Base-by-base conservation (phyloP, 1,140 invertebrate genomes). In the Maniola jurtina region DNA sequence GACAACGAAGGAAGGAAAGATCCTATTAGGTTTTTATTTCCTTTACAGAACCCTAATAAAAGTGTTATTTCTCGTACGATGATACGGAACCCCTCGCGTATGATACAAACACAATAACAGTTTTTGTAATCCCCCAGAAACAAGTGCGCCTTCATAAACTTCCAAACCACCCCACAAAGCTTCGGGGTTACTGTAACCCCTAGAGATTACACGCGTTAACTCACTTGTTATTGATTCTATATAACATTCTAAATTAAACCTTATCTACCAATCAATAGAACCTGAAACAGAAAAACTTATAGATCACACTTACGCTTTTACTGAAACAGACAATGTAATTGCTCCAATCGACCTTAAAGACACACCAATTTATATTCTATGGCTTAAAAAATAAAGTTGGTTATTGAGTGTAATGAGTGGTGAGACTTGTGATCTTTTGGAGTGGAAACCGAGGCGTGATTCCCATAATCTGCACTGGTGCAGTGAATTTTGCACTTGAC, bases 401-500 rank as follows among this genome's bases (percentile, higher is more conserved):
- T 63, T 64, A 71, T 83, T 33, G 1, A 60, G 47, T 70, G 7
- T 0, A 38, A 7, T 5, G 0, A 35, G 33, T 10, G 0, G 0
- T 52, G 33, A 13, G 7, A 59, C n/a, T 77, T 59, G 63, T 33
- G 66, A 15, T 42, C 33, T 79, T 84, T 66, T 68, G 40, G 40
- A 71, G 60, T 65, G 55, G 36, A 40, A 10, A 66, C 13, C 60
- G 42, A 80, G 79, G 84, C 85, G 84, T 88, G 85, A 89, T 86
- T 89, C 84, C 77, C 81, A 88, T 88, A 85, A 86, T 89, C 84
- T 84, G 77, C 81, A 76, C 77, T 74, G 77, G 73, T 77, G 75
- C 75, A 88, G 73, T 73, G 80, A 86, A 86, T 89, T 88, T 79
- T 80, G 81, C 86, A 86, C 86, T 89, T 86, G 86, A 86, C 84